These are phyloP conservation scores for Thermophis baileyi DNA, from an alignment of 2,113 vertebrate genomes.

Conservation along the genomic window DNA sequence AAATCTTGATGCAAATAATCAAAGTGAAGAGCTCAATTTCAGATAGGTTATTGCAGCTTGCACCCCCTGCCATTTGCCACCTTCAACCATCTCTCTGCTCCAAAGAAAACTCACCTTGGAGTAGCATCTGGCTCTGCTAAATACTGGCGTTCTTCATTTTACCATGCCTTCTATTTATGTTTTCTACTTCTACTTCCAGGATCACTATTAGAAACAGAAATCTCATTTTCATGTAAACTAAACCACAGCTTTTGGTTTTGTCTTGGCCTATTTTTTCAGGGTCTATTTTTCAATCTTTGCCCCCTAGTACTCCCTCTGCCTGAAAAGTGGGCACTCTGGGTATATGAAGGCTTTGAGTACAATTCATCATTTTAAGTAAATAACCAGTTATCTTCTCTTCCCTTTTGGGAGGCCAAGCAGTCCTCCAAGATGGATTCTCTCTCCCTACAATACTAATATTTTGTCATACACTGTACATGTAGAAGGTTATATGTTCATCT, in stretches of 20 bases:
- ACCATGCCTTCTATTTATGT: neutral
- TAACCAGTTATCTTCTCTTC: neutral
- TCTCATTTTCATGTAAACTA: neutral
- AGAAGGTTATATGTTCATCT: neutral
- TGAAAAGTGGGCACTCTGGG: neutral
- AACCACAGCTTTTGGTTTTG: neutral
- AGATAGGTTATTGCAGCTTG: neutral
- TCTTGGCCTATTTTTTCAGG: neutral
- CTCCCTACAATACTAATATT: neutral
- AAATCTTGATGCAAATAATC: neutral
- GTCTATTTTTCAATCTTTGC: neutral
- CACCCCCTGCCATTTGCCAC: neutral
- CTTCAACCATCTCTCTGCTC: neutral
- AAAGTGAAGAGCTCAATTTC: neutral
- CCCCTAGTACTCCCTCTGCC: neutral
- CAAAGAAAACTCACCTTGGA: neutral
- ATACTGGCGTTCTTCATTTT: neutral
- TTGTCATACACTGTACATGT: neutral
- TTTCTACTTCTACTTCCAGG: neutral
- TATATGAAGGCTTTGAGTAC: neutral
- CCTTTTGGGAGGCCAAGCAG: neutral
- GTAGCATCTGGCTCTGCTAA: neutral
- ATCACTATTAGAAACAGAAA: neutral
- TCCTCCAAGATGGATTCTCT: neutral
- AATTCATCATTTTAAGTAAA: neutral